Base-by-base conservation (phyloP, 2,888 invertebrate genomes). In the Drosophila affinis region DNA sequence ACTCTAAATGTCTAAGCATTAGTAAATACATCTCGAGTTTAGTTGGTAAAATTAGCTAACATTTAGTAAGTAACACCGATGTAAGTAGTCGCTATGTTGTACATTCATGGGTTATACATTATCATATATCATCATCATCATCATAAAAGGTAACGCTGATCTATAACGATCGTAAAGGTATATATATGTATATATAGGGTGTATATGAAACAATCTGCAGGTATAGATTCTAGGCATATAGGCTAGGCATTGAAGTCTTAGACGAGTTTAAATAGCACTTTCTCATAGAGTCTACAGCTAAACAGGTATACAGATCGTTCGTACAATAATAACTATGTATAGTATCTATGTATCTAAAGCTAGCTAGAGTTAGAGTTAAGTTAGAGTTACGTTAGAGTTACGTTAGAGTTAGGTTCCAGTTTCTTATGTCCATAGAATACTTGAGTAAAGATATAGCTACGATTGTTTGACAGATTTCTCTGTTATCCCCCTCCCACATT, bases 401-500 rank as follows among this genome's bases (percentile, higher is more conserved):
- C 18, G 57, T 60, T 59, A 60, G 5, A 44, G 54, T 24, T 65
- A 34, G 46, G 7, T 67, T 58, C 69, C 74, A 75, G 75, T 64
- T 60, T 48, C 75, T 76, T 70, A 78, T 75, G 76, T 82, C 69
- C 75, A 72, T 81, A 87, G 78, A 85, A 85, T 85, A 85, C 85
- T 85, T 87, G 77, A 87, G 85, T 87, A 85, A 85, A 85, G 85
- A 87, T 87, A 80, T 72, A 73, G 72, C 77, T 83, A 79, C 60
- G 59, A 67, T 65, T 64, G 74, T 73, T 69, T 60, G 47, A 72
- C 60, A 51, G 21, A 46, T 51, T 27, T 63, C 57, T 29, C 32
- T 32, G 32, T 9, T 44, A 3, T 47, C 7, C 12, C 18, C 21
- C 49, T 29, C 21, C 7, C 49, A 14, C 21, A 6, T 34, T 18